Evolutionary conservation across 2,113 vertebrate genomes (phyloP), one percentile per base, ranked within the genome.

Genomic region (Romanogobio albipinnatus): DNA sequence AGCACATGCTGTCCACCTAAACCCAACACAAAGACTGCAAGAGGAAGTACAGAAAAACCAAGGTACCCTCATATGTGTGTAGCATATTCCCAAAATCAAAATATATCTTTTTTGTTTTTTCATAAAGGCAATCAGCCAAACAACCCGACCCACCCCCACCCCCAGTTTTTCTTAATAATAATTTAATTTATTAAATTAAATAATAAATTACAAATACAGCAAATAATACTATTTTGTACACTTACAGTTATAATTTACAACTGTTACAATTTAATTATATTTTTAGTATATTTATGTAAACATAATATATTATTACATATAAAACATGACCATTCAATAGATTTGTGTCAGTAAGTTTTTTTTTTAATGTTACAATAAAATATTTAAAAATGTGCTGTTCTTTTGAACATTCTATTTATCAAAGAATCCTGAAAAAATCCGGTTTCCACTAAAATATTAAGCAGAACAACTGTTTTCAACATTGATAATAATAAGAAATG

Each of bases 1-100:
- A 87, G 82, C 76, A 76, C 62, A 56, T 26, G 3, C 10, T 39
- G 56, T 29, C n/a, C 47, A 58, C 5, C 66, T 80, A 53, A 53
- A 49, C 47, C 15, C 9, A 39, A 22, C 19, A 53, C 53, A 53
- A 64, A 59, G 7, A 22, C 22, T 4, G 17, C 33, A 49, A 73
- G 39, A 59, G 84, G 4, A 74, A 61, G 45, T 36, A 26, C 53
- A 11, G 77, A 51, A 49, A 81, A 36, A 68, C 1, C 36, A 62
- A 81, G 78, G 59, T 81, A 66, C 14, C 8, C 9, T 15, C 22
- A 45, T 73, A 53, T 49, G 26, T 56, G 15, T 77, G 24, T 17
- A 24, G 24, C 2, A 47, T 56, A 49, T 49, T 24, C 6, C 24
- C 24, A 33, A 76, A 53, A 76, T 33, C 24, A 29, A 49, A 11